phyloP scores from a whole-genome alignment of 2,888 invertebrate species.

The Petrolisthes cinctipes region DNA sequence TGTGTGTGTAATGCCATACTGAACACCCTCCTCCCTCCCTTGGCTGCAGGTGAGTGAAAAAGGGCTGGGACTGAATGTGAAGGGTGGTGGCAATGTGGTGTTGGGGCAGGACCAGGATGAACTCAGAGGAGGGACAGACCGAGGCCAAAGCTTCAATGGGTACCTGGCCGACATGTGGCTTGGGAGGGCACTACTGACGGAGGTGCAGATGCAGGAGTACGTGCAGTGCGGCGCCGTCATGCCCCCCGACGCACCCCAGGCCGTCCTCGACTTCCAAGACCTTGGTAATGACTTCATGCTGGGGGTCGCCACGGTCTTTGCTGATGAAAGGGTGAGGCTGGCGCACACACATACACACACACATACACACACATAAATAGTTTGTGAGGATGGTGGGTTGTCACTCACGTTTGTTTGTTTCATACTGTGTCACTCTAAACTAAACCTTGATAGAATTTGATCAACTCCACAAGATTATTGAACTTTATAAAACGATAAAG shows the following conservation, averaged over 20 bases:
- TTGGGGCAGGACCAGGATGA: constrained; percentile 41
- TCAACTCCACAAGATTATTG: background rate
- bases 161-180: constrained; percentile 25
- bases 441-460: background rate
- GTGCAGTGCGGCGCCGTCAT: background rate
- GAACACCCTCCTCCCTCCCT: no score
- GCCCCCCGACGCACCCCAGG: no score
- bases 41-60: background rate
- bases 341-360: background rate
- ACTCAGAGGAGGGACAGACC: constrained; percentile 27
- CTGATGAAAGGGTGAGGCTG: background rate
- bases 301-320: constrained; percentile 14
- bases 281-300: constrained; percentile 18
- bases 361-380: background rate
- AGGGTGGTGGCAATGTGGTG: constrained; percentile 20
- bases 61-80: background rate
- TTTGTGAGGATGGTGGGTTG: background rate
- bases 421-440: no score
- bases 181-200: constrained; percentile 10
- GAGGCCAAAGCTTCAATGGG: constrained; percentile 39
- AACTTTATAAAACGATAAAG: background rate
- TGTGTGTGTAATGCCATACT: no score
- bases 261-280: constrained; percentile 4
- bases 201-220: constrained; percentile 1
- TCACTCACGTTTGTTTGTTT: no score